These are phyloP conservation scores for Pseudomugil gertrudae DNA, from an alignment of 2,797 vertebrate genomes.

Conservation along the genomic window DNA sequence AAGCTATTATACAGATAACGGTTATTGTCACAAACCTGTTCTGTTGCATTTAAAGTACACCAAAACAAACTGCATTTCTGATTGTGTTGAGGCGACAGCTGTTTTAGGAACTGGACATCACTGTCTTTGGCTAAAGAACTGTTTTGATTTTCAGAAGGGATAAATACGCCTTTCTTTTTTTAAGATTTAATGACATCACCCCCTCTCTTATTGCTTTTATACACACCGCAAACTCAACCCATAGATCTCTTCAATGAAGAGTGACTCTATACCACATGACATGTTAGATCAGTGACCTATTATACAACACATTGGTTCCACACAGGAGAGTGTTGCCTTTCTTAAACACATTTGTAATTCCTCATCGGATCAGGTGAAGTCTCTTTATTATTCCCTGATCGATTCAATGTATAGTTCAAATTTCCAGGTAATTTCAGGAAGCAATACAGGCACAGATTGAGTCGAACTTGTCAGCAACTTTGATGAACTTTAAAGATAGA, in stretches of 20 bases:
- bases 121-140: conserved; percentile 85
- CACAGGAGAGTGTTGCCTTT: conserved; percentile 56
- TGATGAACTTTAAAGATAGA: conserved; percentile 49
- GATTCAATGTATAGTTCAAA: conserved; percentile 64
- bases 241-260: conserved; percentile 78
- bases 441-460: conserved; percentile 81
- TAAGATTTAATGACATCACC: conserved; percentile 60
- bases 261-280: conserved; percentile 69
- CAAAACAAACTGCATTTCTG: conserved; percentile 74
- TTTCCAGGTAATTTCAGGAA: conserved; percentile 82
- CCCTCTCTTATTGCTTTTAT: conserved; percentile 75
- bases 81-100: conserved; percentile 69
- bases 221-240: conserved; percentile 72
- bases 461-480: conserved; percentile 59
- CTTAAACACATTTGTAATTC: conserved; percentile 46
- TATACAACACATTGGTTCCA: conserved; percentile 59
- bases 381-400: conserved; percentile 52
- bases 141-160: conserved; percentile 81
- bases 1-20: conserved; percentile 55
- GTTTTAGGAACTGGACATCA: conserved; percentile 75
- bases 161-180: conserved; percentile 70
- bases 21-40: conserved; percentile 66
- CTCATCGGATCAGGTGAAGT: conserved; percentile 49
- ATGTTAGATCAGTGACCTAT: conserved; percentile 61
- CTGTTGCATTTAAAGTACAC: conserved; percentile 75